Percentiles rank a stretch among this genome's conserved stretches.
Conservation (phyloP, 2,888 invertebrate species). For the Chouioia cunea region DNA sequence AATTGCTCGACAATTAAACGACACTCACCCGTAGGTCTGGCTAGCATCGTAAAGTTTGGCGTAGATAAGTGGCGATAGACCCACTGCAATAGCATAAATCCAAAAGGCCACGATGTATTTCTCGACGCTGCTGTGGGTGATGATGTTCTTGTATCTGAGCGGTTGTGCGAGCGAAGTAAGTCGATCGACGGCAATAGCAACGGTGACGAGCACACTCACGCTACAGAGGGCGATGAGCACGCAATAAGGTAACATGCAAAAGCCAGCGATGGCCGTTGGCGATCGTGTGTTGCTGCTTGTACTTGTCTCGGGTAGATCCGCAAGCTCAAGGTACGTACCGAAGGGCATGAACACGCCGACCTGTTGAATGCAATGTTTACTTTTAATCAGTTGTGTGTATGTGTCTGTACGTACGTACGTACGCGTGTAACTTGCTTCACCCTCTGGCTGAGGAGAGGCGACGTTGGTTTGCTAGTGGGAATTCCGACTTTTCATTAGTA, state of each 20-base stretch:
- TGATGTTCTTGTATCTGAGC: slow-evolving; percentile 75
- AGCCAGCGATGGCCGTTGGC: slow-evolving; percentile 43
- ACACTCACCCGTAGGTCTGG: slow-evolving; percentile 56
- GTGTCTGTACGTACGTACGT: no score
- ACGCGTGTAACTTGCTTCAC: no score
- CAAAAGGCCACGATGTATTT: slow-evolving; percentile 73
- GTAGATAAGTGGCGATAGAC: slow-evolving; percentile 72
- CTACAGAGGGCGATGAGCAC: slow-evolving; percentile 73
- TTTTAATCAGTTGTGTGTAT: slow-evolving; percentile 14
- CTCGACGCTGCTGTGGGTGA: slow-evolving; percentile 74
- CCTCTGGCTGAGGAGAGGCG: no score
- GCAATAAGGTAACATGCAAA: slow-evolving; percentile 74
- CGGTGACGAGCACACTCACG: slow-evolving; percentile 74
- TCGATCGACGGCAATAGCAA: slow-evolving; percentile 75
- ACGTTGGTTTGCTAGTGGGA: no score
- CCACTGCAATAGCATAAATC: slow-evolving; percentile 72
- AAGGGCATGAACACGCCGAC: slow-evolving; percentile 73
- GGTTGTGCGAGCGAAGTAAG: slow-evolving; percentile 75
- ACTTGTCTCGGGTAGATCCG: slow-evolving; percentile 67
- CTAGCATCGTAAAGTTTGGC: slow-evolving; percentile 64
- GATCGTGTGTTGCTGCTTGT: background rate
- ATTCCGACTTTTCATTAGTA: no score
- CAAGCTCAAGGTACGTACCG: slow-evolving; percentile 73
- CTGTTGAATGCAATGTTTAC: slow-evolving; percentile 53
- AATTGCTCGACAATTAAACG: background rate